These are phyloP conservation scores for Sceloporus undulatus DNA, from an alignment of 2,113 vertebrate species.

Conservation along the genomic window DNA sequence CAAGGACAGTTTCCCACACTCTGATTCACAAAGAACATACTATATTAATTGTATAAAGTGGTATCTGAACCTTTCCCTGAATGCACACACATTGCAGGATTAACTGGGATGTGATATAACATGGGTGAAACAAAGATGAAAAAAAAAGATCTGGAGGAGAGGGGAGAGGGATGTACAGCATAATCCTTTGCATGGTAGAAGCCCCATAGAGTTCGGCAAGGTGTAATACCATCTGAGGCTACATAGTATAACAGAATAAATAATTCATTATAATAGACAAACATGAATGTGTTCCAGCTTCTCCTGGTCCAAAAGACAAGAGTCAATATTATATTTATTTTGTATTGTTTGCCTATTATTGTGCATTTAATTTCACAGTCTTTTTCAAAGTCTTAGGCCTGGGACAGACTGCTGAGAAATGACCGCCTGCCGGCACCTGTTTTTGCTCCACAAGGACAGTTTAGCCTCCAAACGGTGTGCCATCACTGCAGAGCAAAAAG, in stretches of 20 bases:
- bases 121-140: conserved; percentile 16
- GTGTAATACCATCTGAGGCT: not conserved
- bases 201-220: not conserved
- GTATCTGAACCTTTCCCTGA: conserved; percentile 56
- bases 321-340: not conserved
- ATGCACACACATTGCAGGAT: conserved; percentile 55
- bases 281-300: not conserved
- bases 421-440: too few species aligned
- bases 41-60: conserved; percentile 60
- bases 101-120: conserved; percentile 44
- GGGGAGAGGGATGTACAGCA: not conserved
- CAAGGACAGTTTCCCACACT: conserved; percentile 67
- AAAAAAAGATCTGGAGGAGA: not conserved
- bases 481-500: too few species aligned
- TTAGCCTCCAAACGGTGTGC: too few species aligned
- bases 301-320: not conserved
- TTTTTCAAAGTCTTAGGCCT: too few species aligned
- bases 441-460: too few species aligned
- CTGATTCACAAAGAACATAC: conserved; percentile 70
- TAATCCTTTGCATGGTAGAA: not conserved
- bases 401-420: too few species aligned
- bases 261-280: not conserved
- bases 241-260: not conserved
- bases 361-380: too few species aligned
- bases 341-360: too few species aligned